Conservation (phyloP, 2,113 vertebrate species). For the Pachycephala philippinensis region DNA sequence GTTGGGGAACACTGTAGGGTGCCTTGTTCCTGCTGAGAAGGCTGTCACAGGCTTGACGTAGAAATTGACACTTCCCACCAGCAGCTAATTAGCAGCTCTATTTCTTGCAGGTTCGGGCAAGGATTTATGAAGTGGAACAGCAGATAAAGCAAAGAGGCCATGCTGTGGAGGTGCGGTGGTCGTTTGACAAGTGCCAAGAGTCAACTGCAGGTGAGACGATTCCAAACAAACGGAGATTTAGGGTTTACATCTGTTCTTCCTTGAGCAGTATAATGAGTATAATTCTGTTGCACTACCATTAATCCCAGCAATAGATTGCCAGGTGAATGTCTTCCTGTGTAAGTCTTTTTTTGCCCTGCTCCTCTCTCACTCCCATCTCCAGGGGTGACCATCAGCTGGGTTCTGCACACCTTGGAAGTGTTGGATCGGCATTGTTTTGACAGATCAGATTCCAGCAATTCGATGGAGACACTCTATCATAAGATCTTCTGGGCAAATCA, state of each 20-base stretch:
- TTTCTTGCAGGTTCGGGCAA: slow-evolving; percentile 72
- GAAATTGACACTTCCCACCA: neutral
- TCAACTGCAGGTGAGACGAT: slow-evolving; percentile 70
- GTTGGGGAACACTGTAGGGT: neutral
- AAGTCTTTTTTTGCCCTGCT: too few species aligned
- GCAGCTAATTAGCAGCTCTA: neutral
- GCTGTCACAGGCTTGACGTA: neutral
- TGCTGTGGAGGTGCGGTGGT: slow-evolving; percentile 78
- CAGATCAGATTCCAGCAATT: slow-evolving; percentile 78
- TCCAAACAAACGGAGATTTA: neutral
- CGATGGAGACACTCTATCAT: slow-evolving; percentile 75
- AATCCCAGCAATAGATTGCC: neutral
- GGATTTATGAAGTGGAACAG: slow-evolving; percentile 75
- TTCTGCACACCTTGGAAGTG: slow-evolving; percentile 75
- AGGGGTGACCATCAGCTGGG: slow-evolving; percentile 76
- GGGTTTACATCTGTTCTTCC: neutral
- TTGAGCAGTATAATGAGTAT: neutral
- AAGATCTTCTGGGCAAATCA: slow-evolving; percentile 77
- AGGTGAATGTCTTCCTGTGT: neutral
- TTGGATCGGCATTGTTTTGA: slow-evolving; percentile 77
- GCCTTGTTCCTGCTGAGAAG: neutral
- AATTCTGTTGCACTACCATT: neutral
- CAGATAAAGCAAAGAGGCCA: slow-evolving; percentile 78
- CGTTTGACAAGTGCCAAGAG: slow-evolving; percentile 80
- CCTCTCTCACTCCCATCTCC: neutral